Evolutionary conservation across 2,113 vertebrate species (phyloP), one percentile per base, ranked within the genome.

Genomic region (Callipepla squamata): DNA sequence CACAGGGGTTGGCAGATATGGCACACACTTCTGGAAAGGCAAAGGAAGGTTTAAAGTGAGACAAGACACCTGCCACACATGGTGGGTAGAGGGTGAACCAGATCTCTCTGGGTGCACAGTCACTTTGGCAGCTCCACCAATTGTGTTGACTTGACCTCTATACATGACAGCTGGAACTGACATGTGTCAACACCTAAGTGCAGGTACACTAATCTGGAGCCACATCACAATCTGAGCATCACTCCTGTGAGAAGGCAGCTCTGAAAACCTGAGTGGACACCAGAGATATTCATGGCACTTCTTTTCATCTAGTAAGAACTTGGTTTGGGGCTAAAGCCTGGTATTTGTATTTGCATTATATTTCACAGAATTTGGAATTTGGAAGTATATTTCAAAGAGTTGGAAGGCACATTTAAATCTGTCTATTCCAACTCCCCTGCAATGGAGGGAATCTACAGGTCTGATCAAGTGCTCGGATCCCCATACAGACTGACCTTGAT

Each of bases 41-140:
- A 2, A 44, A 53, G 1, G 1, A 21, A 45, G 6, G 13, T 1
- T 73, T 30, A 21, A 30, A 40, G 16, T 40, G 32, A 7, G 20
- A 26, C 11, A 23, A 82, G 13, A 8, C 5, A 57, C 45, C 30
- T 67, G 48, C 62, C 6, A 45, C 53, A 16, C 17, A 59, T 13
- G 16, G 45, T 66, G 8, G 3, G 6, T 16, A 66, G 22, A 63
- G 9, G 16, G 32, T 47, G 61, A 91, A 34, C 4, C 45, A 76
- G 17, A 10, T 59, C 7, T 5, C 44, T 38, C 44, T 73, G 40
- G 19, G 40, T 61, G 12, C 14, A 57, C 14, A 30, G 1, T 1
- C 18, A 9, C 51, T 57, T 36, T 30, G 19, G 13, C 10, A 55
- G 23, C 25, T 57, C 21, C 4, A 4, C 7, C 74, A 67, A 2